phyloP scores from a whole-genome alignment of 2,888 invertebrate species.

The Nezara viridula region DNA sequence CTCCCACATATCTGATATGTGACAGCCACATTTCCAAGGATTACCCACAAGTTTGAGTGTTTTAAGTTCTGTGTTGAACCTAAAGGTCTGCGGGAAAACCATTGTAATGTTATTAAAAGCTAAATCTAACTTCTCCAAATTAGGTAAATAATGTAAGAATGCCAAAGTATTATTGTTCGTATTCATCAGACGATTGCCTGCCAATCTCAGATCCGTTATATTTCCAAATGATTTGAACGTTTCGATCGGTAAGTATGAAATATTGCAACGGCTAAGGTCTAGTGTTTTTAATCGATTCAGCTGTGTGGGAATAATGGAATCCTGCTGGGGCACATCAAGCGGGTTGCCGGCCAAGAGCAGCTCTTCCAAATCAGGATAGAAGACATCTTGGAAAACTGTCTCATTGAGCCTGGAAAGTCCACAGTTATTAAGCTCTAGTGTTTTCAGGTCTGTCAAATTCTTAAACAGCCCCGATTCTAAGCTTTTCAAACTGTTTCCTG shows the following conservation, averaged over 20 bases:
- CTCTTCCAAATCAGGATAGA: constrained; percentile 77
- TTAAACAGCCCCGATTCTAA: constrained; percentile 78
- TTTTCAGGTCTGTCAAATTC: constrained; percentile 77
- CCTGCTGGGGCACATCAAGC: constrained; percentile 73
- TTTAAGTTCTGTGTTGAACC: constrained; percentile 73
- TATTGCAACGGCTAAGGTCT: constrained; percentile 78
- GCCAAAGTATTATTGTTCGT: constrained; percentile 69
- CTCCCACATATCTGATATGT: constrained; percentile 80
- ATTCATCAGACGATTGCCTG: constrained; percentile 73
- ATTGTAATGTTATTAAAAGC: constrained; percentile 74
- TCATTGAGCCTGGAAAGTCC: constrained; percentile 77
- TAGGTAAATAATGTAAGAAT: constrained; percentile 73
- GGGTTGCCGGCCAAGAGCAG: constrained; percentile 80
- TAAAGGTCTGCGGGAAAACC: constrained; percentile 57
- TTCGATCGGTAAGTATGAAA: constrained; percentile 74
- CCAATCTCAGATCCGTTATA: constrained; percentile 75
- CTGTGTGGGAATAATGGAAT: constrained; percentile 77
- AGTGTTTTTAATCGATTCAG: constrained; percentile 76
- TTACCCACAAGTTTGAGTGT: constrained; percentile 78
- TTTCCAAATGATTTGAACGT: constrained; percentile 76
- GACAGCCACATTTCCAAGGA: constrained; percentile 79
- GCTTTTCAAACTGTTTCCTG: constrained; percentile 78
- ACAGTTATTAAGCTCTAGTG: constrained; percentile 79
- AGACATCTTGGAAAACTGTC: constrained; percentile 78
- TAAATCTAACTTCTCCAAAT: constrained; percentile 76